Evolutionary conservation across 2,888 invertebrate genomes (phyloP).

Genomic region (Neoitamus cyanurus): DNA sequence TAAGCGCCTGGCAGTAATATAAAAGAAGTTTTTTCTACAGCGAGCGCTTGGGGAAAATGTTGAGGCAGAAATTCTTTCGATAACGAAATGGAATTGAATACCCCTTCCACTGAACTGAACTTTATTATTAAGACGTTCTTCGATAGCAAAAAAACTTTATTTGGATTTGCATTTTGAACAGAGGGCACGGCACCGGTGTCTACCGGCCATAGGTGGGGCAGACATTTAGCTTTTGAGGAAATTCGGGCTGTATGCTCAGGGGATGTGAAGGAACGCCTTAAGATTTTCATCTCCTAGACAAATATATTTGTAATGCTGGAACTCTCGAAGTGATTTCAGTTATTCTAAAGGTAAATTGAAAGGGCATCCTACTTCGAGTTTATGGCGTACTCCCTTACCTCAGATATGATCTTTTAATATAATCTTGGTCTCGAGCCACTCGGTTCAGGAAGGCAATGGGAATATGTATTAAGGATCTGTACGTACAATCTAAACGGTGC

Average conservation of each 20-base stretch:
- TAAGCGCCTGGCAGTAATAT: background rate
- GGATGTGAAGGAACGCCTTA: background rate
- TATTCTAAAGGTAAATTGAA: background rate
- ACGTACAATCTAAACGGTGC: background rate
- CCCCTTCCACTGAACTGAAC: background rate
- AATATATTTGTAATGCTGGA: background rate
- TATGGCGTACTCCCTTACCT: background rate
- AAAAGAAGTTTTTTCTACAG: background rate
- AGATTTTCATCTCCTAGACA: slow-evolving; percentile 25
- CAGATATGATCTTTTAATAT: background rate
- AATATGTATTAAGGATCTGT: background rate
- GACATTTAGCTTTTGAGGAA: background rate
- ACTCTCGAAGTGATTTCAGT: background rate
- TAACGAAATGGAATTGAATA: slow-evolving; percentile 28
- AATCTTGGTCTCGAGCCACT: background rate
- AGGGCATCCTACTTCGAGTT: background rate
- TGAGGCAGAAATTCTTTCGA: slow-evolving; percentile 2
- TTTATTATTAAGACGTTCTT: slow-evolving; percentile 23
- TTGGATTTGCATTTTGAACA: slow-evolving; percentile 13
- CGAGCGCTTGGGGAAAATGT: background rate
- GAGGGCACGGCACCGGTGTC: background rate
- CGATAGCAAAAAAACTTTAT: background rate
- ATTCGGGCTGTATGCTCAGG: background rate
- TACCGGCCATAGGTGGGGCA: slow-evolving; percentile 10
- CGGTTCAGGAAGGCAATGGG: background rate